Base-by-base conservation (phyloP, 2,797 vertebrate species). In the Brachyrhaphis roseni region DNA sequence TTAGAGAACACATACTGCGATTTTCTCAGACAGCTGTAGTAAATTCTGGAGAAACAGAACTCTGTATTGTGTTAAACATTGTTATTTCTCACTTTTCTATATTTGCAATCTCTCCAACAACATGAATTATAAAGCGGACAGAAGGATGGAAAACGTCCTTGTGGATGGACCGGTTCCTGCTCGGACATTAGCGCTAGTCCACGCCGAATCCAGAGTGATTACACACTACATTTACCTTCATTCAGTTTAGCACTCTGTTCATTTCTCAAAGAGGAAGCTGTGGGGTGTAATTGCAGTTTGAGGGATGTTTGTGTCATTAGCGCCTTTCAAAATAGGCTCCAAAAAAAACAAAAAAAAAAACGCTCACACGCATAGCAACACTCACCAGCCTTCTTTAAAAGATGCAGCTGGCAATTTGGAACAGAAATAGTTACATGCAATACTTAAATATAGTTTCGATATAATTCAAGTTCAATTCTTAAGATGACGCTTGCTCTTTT, bases 231-330 rank as follows among this genome's bases (percentile, higher is more conserved):
- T 96, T 96, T 96, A 91, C 92, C 91, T 68, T 89, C 92, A 92
- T 94, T 95, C 94, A 93, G 82, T 95, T 97, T 96, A 96, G 95
- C 94, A 96, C 91, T 36, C 94, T 94, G 95, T 94, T 97, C 95
- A 93, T 92, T 53, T 93, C 84, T 92, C 87, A 81, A 88, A 95
- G 90, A 94, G 87, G 93, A 95, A 94, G 93, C 93, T 95, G 91
- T 77, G 91, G 90, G 80, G 74, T 94, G 93, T 96, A 94, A 97
- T 96, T 96, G 96, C 95, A 95, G 96, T 96, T 95, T 95, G 95
- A 97, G 92, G 93, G 94, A 97, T 96, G 96, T 94, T 95, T 95
- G 91, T 96, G 95, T 96, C 93, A 92, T 96, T 95, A 93, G 93
- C 91, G 93, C 93, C 93, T 90, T 93, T 95, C 95, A 95, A 91